Evolutionary conservation across 2,888 invertebrate genomes (phyloP).

Genomic region (Abrostola tripartita): DNA sequence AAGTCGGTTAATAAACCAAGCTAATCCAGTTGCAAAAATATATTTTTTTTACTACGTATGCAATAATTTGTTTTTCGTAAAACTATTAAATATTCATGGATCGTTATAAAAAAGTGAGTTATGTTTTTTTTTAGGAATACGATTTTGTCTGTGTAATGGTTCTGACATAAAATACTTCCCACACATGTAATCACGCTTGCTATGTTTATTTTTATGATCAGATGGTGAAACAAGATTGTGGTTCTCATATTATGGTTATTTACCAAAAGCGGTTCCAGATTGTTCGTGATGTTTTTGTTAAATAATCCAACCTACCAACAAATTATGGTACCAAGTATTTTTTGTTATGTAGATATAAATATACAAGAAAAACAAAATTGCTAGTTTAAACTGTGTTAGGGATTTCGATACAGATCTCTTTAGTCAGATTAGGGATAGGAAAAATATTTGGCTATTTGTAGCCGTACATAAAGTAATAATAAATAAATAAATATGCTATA

Average conservation of each 20-base stretch:
- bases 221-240: neutral
- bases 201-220: slow-evolving; percentile 1
- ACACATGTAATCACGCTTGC: slow-evolving; percentile 1
- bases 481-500: neutral
- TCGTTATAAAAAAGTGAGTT: neutral
- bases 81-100: slow-evolving; percentile 1
- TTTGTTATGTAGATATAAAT: too few species aligned
- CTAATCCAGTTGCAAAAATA: too few species aligned
- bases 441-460: neutral
- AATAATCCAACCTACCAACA: neutral
- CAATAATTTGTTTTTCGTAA: neutral
- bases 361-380: too few species aligned
- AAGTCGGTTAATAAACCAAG: too few species aligned
- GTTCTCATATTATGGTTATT: neutral
- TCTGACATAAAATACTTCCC: neutral
- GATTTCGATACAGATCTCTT: neutral
- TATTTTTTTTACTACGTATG: too few species aligned
- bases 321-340: neutral
- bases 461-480: neutral
- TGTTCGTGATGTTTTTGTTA: neutral
- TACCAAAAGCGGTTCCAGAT: neutral
- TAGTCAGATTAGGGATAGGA: neutral
- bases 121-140: neutral
- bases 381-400: too few species aligned
- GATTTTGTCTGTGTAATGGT: neutral